These are phyloP conservation scores for Penaeus indicus DNA, from an alignment of 1,140 invertebrate species.

Conservation along the genomic window DNA sequence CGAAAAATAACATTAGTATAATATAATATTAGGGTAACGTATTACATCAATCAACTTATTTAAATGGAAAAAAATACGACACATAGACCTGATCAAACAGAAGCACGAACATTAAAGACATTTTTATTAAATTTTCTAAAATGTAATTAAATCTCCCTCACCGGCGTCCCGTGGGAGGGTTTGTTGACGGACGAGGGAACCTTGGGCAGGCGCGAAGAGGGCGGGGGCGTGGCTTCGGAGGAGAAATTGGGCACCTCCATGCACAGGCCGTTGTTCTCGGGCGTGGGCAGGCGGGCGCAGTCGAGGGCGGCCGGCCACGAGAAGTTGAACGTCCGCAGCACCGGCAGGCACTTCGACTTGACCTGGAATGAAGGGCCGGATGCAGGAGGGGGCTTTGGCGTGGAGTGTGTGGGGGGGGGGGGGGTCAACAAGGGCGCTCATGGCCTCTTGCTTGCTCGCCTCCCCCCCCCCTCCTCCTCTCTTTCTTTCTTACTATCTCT, in stretches of 20 bases:
- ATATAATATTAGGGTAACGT: too few species aligned
- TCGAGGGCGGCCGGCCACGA: conserved; percentile 71
- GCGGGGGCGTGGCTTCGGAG: not conserved
- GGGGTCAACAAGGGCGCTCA: not conserved
- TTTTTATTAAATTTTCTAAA: too few species aligned
- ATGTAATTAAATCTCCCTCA: not conserved
- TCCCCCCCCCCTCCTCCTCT: not conserved
- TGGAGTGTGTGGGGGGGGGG: not conserved
- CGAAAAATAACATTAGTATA: too few species aligned
- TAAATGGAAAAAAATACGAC: too few species aligned
- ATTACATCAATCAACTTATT: too few species aligned
- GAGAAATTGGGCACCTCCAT: conserved; percentile 37
- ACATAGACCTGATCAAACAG: too few species aligned
- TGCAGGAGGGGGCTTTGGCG: not conserved
- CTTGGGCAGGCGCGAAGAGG: not conserved
- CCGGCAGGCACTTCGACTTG: conserved; percentile 69
- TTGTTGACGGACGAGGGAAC: not conserved
- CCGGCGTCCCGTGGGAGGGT: not conserved
- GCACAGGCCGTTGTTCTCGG: conserved; percentile 19
- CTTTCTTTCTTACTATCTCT: not conserved
- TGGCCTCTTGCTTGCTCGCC: not conserved
- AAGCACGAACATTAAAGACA: too few species aligned
- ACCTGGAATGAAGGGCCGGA: conserved; percentile 62
- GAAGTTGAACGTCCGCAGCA: conserved; percentile 71
- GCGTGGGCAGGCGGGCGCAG: conserved; percentile 68